Percentiles rank a stretch among this genome's conserved stretches.
Evolutionary conservation across 2,888 invertebrate genomes (phyloP).

Genomic region (Thalpophila matura): DNA sequence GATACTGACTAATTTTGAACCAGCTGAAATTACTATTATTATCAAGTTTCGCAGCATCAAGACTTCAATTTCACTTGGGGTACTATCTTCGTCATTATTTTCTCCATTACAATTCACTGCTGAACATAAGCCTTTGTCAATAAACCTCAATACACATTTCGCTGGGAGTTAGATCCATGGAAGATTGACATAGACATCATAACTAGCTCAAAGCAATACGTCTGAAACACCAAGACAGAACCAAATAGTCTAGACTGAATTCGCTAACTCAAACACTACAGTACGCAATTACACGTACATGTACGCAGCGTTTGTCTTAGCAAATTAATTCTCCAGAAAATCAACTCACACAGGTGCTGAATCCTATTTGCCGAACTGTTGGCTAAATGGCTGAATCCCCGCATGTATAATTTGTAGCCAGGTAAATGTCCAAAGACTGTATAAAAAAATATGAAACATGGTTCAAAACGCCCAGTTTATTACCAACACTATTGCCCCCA

Average conservation of each 20-base stretch:
- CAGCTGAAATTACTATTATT: no score
- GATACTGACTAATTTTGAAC: no score
- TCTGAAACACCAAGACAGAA: not conserved
- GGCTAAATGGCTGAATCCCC: not conserved
- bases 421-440: no score
- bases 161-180: no score
- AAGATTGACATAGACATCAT: no score
- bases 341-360: constrained; percentile 1
- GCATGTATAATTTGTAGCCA: not conserved
- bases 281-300: constrained; percentile 9
- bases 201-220: not conserved
- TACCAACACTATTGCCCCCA: not conserved
- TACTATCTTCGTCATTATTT: no score
- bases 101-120: no score
- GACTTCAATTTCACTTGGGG: no score
- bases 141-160: no score
- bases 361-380: not conserved
- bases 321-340: constrained; percentile 25
- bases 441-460: constrained; percentile 31
- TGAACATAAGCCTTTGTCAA: no score
- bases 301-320: constrained; percentile 12
- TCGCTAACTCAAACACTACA: constrained; percentile 27
- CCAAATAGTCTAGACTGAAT: not conserved
- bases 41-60: no score
- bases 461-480: constrained; percentile 3